Percentiles rank a stretch among this genome's conserved stretches.
Evolutionary conservation across 1,140 invertebrate species (phyloP).

Genomic region (Leptonema lineaticorne): DNA sequence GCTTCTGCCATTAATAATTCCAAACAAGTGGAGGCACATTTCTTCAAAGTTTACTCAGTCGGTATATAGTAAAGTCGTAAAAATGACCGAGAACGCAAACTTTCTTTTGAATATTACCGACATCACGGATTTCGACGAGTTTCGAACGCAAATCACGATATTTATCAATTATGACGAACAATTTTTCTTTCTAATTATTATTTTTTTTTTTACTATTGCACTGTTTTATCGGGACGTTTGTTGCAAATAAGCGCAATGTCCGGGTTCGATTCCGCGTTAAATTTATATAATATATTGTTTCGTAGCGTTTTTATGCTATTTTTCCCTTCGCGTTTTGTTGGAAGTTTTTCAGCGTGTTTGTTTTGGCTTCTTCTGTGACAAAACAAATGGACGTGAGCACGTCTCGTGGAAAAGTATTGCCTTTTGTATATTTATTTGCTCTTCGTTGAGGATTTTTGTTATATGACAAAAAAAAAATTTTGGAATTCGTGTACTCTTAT

Average conservation of each 20-base stretch:
- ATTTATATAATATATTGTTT: too few relatives aligned
- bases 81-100: not conserved
- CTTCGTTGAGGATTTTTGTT: not conserved
- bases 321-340: not conserved
- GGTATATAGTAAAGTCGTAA: not conserved
- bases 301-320: not conserved
- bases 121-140: not conserved
- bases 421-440: not conserved
- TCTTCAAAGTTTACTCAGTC: conserved; percentile 19
- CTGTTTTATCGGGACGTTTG: too few relatives aligned
- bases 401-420: conserved; percentile 23
- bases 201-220: too few relatives aligned
- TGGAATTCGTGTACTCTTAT: too few relatives aligned
- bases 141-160: too few relatives aligned
- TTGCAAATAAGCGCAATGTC: too few relatives aligned
- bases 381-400: conserved; percentile 24
- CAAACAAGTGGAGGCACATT: conserved; percentile 9
- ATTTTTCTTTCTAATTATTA: too few relatives aligned
- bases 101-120: not conserved
- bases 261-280: too few relatives aligned
- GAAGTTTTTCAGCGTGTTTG: too few relatives aligned
- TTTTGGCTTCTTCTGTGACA: conserved; percentile 27
- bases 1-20: conserved; percentile 31
- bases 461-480: not conserved
- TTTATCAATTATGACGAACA: too few relatives aligned